Conservation (phyloP, 2,113 vertebrate genomes). For the Apteryx owenii region DNA sequence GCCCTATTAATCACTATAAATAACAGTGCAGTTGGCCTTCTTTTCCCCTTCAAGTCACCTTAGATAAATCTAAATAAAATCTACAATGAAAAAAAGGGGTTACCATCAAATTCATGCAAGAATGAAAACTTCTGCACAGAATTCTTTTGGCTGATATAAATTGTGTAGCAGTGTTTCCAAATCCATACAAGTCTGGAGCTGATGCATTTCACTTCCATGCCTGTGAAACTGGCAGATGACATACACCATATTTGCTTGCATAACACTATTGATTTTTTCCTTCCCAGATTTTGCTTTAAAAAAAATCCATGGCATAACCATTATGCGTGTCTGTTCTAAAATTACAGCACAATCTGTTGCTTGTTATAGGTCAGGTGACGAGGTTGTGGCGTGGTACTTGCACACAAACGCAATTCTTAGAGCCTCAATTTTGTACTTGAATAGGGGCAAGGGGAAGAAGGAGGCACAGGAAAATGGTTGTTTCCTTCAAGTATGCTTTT, state of each 20-base stretch:
- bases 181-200: not conserved
- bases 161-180: not conserved
- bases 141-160: not conserved
- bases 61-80: slow-evolving; percentile 67
- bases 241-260: slow-evolving; percentile 63
- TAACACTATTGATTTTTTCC: slow-evolving; percentile 35
- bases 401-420: not conserved
- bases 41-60: slow-evolving; percentile 73
- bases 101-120: slow-evolving; percentile 34
- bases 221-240: slow-evolving; percentile 55
- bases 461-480: not conserved
- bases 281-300: slow-evolving; percentile 27
- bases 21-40: slow-evolving; percentile 67
- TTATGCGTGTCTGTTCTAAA: slow-evolving; percentile 31
- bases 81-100: slow-evolving; percentile 12
- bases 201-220: slow-evolving; percentile 27
- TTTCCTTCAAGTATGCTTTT: not conserved
- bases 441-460: not conserved
- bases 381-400: not conserved
- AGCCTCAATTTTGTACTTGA: not conserved
- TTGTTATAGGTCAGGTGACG: slow-evolving; percentile 28
- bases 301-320: slow-evolving; percentile 11
- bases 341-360: slow-evolving; percentile 23
- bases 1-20: slow-evolving; percentile 83
- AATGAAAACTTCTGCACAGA: slow-evolving; percentile 21